Conservation (phyloP, 2,797 vertebrate genomes). For the Scolopax bukidnonensis region DNA sequence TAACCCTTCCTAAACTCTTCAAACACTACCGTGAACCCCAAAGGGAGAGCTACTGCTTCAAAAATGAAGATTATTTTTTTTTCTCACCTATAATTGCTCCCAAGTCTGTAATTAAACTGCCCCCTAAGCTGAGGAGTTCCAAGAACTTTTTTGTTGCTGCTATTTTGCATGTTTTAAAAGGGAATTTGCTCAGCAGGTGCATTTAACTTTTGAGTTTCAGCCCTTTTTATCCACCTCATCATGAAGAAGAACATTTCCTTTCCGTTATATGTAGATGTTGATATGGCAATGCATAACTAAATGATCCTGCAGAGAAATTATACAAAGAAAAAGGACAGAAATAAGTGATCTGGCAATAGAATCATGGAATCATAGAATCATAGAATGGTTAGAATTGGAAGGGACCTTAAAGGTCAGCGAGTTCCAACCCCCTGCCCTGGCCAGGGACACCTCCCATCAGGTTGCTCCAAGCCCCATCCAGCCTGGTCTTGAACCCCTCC, state of each 20-base stretch:
- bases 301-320: not conserved
- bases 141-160: not conserved
- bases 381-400: no score
- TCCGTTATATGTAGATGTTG: not conserved
- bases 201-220: not conserved
- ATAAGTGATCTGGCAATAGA: not conserved
- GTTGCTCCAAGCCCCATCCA: no score
- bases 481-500: no score
- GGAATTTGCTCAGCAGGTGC: not conserved
- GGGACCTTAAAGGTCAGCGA: no score
- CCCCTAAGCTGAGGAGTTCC: not conserved
- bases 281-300: not conserved
- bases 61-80: not conserved
- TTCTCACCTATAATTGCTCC: constrained; percentile 12
- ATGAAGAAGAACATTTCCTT: not conserved
- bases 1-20: not conserved
- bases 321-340: not conserved
- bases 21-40: not conserved
- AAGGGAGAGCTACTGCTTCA: not conserved
- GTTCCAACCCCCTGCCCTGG: no score
- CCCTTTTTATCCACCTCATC: not conserved
- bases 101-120: constrained; percentile 16
- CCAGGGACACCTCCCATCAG: no score
- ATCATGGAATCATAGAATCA: no score
- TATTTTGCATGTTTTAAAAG: not conserved